Evolutionary conservation across 2,797 vertebrate genomes (phyloP).

Genomic region (Passerculus sandwichensis): DNA sequence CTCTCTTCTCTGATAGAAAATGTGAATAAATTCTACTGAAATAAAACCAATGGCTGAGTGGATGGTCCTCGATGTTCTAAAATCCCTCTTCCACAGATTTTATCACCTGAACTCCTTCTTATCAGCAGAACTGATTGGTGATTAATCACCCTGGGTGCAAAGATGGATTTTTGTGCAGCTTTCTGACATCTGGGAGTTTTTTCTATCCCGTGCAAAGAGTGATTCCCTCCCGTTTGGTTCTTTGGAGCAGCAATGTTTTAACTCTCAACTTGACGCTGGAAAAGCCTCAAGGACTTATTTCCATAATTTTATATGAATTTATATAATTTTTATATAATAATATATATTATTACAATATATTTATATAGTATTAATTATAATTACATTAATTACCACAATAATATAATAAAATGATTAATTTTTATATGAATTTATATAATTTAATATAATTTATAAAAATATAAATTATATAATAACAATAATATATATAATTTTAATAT

Average conservation of each 20-base stretch:
- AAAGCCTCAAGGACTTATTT: neutral
- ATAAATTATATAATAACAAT: no score
- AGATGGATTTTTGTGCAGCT: neutral
- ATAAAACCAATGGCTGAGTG: fast-evolving
- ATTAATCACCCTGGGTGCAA: neutral
- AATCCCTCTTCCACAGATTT: neutral
- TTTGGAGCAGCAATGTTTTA: neutral
- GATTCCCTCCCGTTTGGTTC: neutral
- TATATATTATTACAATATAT: no score
- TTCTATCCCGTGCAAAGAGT: neutral
- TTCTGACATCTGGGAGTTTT: neutral
- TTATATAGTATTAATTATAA: no score
- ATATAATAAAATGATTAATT: no score
- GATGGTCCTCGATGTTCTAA: neutral
- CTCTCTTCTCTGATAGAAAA: neutral
- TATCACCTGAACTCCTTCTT: neutral
- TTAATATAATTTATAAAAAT: no score
- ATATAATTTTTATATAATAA: no score
- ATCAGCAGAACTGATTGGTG: neutral
- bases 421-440: no score
- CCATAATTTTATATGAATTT: no score
- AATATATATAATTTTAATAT: no score
- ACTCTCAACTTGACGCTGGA: neutral
- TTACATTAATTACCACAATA: no score
- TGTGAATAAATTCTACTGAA: neutral